Conservation (phyloP, 1,140 invertebrate genomes). For the Cotesia typhae region DNA sequence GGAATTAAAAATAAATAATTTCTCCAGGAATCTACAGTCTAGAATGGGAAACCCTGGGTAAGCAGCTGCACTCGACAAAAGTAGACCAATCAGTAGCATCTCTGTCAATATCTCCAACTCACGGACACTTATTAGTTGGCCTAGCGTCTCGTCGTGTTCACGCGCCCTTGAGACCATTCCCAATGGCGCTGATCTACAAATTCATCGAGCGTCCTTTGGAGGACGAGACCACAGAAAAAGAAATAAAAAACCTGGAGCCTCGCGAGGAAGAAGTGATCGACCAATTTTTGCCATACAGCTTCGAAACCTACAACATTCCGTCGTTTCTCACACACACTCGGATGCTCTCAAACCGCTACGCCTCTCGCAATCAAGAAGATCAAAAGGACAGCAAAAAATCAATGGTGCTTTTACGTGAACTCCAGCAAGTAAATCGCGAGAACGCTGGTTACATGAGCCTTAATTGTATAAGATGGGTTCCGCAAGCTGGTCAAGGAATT, state of each 20-base stretch:
- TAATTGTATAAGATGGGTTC: constrained; percentile 86
- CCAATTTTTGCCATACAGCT: background rate
- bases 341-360: background rate
- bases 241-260: background rate
- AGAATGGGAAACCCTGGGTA: constrained; percentile 75
- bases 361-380: constrained; percentile 38
- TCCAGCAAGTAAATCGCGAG: constrained; percentile 72
- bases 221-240: constrained; percentile 30
- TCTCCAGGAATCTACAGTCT: constrained; percentile 80
- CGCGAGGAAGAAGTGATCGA: background rate
- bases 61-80: constrained; percentile 79
- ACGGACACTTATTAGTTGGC: constrained; percentile 81
- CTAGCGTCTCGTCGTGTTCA: constrained; percentile 72
- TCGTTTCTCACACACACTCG: constrained; percentile 7
- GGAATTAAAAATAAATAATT: constrained; percentile 7
- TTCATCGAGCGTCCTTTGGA: constrained; percentile 57
- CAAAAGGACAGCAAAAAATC: constrained; percentile 54
- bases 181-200: constrained; percentile 75
- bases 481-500: constrained; percentile 81
- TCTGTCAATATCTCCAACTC: constrained; percentile 81
- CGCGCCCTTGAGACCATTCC: constrained; percentile 61
- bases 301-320: constrained; percentile 41
- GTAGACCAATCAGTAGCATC: constrained; percentile 83
- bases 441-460: constrained; percentile 73
- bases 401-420: constrained; percentile 69